A percentile compares a stretch with the other conserved stretches of the same genome.
Evolutionary conservation across 2,113 vertebrate genomes (phyloP).

Genomic region (Nettapus auritus): DNA sequence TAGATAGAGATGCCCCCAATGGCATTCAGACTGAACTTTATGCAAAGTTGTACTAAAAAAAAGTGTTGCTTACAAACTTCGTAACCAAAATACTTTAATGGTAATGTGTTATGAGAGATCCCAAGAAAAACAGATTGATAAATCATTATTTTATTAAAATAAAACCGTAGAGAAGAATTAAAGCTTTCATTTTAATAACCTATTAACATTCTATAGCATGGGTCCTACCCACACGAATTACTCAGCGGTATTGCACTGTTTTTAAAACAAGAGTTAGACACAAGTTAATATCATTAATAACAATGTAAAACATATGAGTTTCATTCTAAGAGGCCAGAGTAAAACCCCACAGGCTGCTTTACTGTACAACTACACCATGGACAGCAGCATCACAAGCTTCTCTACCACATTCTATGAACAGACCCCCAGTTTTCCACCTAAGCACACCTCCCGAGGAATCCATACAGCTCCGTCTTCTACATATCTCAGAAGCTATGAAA

Average conservation of each 20-base stretch:
- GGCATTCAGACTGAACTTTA: neutral
- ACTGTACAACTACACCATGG: neutral
- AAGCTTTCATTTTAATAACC: neutral
- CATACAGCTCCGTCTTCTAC: neutral
- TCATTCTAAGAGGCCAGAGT: neutral
- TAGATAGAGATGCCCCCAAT: neutral
- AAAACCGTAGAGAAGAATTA: neutral
- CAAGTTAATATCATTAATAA: neutral
- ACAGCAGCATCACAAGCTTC: slow-evolving; percentile 27
- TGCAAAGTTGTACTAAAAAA: neutral
- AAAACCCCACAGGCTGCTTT: neutral
- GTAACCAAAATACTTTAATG: neutral
- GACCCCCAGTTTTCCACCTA: neutral
- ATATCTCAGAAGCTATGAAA: neutral
- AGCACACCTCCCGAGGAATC: neutral
- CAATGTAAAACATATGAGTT: neutral
- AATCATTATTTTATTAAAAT: neutral
- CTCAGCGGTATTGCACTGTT: neutral
- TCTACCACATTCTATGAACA: neutral
- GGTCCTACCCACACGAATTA: neutral
- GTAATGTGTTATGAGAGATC: neutral
- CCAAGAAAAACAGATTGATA: neutral
- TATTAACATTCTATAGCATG: neutral
- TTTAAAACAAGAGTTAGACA: neutral
- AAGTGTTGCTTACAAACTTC: neutral